phyloP scores from a whole-genome alignment of 2,888 invertebrate genomes.

The Perithous albicinctus region DNA sequence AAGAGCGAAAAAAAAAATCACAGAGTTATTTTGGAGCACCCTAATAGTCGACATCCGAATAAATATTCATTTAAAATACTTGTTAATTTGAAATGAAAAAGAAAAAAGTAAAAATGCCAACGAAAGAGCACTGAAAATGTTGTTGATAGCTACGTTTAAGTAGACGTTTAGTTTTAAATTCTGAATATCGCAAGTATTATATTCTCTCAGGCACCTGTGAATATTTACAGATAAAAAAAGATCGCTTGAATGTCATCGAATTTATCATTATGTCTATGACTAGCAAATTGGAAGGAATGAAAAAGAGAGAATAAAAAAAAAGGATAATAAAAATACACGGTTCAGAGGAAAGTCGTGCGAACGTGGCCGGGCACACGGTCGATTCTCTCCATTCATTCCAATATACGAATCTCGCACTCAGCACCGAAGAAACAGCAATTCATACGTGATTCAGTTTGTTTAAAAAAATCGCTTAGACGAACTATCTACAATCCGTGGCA shows the following conservation, averaged over 20 bases:
- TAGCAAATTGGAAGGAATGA: slow-evolving; percentile 30
- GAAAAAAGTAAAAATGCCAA: slow-evolving; percentile 30
- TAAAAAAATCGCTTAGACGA: slow-evolving; percentile 27
- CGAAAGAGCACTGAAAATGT: slow-evolving; percentile 22
- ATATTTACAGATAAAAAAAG: slow-evolving; percentile 81
- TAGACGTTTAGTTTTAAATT: slow-evolving; percentile 72
- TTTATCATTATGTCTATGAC: slow-evolving; percentile 22
- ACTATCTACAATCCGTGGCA: slow-evolving; percentile 42
- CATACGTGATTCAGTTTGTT: slow-evolving; percentile 1
- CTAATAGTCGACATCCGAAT: too few relatives aligned
- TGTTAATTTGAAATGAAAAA: too few relatives aligned
- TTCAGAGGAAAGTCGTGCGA: slow-evolving; percentile 9
- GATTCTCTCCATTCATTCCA: slow-evolving; percentile 25
- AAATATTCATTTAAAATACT: too few relatives aligned
- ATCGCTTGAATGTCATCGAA: slow-evolving; percentile 38
- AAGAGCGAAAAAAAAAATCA: too few relatives aligned
- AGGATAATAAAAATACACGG: slow-evolving; percentile 41
- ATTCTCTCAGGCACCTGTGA: slow-evolving; percentile 83
- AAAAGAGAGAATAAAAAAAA: too few relatives aligned
- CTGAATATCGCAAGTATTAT: slow-evolving; percentile 79
- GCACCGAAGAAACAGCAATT: slow-evolving; percentile 25
- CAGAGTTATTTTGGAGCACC: too few relatives aligned
- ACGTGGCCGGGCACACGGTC: neutral
- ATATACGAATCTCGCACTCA: neutral
- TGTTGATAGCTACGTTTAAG: slow-evolving; percentile 18